These are phyloP conservation scores for Calidris pygmaea DNA, from an alignment of 2,113 vertebrate genomes.

Conservation along the genomic window DNA sequence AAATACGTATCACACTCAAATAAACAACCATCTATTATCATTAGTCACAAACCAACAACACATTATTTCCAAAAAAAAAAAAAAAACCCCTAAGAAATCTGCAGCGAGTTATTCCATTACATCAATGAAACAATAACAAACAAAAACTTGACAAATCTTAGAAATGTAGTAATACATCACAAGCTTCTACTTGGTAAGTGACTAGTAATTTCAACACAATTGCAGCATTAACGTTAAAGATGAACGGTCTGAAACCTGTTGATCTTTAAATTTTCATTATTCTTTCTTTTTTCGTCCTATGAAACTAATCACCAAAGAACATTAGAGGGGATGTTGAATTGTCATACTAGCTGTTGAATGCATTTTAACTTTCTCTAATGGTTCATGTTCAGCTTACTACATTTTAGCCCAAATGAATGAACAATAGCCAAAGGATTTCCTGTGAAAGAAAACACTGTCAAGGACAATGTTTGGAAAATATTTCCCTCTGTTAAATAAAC, in stretches of 20 bases:
- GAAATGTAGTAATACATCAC: background rate
- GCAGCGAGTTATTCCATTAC: background rate
- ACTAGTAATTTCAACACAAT: background rate
- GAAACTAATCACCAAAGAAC: background rate
- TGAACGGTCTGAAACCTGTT: background rate
- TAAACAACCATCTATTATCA: background rate
- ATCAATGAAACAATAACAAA: background rate
- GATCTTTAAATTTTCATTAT: background rate
- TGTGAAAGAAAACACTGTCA: constrained; percentile 2
- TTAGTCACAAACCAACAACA: background rate
- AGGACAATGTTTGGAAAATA: constrained; percentile 21
- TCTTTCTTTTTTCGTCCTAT: background rate
- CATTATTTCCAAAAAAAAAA: background rate
- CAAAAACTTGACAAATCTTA: background rate
- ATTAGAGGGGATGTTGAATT: background rate
- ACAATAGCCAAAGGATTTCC: constrained; percentile 26
- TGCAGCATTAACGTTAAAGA: background rate
- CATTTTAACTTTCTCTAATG: background rate
- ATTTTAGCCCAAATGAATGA: constrained; percentile 8
- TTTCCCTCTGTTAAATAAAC: constrained; percentile 1
- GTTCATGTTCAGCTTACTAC: background rate
- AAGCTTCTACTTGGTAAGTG: background rate
- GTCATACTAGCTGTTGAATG: background rate
- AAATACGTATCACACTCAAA: background rate
- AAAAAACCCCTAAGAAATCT: background rate